These are phyloP conservation scores for Opisthograptis luteolata DNA, from an alignment of 2,888 invertebrate species.

Conservation along the genomic window DNA sequence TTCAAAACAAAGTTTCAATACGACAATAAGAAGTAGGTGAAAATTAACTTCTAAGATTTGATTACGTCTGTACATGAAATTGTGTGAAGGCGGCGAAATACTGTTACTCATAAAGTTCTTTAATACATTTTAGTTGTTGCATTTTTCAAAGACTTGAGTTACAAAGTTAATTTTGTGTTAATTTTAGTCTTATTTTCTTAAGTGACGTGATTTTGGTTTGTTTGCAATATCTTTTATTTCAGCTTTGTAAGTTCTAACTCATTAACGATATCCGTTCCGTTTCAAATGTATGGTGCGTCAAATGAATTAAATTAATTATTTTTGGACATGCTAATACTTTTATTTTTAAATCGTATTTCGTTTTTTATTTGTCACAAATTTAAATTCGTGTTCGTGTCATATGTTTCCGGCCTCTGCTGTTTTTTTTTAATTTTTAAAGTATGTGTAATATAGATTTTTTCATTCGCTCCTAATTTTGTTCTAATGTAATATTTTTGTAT, in stretches of 20 bases:
- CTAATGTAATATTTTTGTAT: conserved; percentile 18
- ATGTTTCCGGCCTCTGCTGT: conserved; percentile 3
- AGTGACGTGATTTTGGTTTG: conserved; percentile 20
- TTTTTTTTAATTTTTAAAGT: conserved; percentile 16
- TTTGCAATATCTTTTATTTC: conserved; percentile 22
- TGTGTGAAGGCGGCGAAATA: not conserved
- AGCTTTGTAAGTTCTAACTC: conserved; percentile 14
- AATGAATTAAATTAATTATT: not conserved
- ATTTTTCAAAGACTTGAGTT: conserved; percentile 22
- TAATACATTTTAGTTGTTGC: conserved; percentile 17
- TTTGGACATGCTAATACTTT: no score
- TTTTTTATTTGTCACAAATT: not conserved
- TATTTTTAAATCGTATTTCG: no score
- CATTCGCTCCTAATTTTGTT: conserved; percentile 11
- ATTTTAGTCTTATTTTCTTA: conserved; percentile 23
- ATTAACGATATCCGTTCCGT: not conserved
- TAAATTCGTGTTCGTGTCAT: not conserved
- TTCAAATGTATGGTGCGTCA: not conserved
- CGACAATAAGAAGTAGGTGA: no score
- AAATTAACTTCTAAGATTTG: no score
- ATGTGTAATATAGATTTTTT: conserved; percentile 12
- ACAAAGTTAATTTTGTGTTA: conserved; percentile 18
- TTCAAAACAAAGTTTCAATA: no score
- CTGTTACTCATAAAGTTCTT: conserved; percentile 5
- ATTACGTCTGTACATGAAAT: conserved; percentile 1